Conservation (phyloP, 2,797 vertebrate genomes). For the Eremophila alpestris region DNA sequence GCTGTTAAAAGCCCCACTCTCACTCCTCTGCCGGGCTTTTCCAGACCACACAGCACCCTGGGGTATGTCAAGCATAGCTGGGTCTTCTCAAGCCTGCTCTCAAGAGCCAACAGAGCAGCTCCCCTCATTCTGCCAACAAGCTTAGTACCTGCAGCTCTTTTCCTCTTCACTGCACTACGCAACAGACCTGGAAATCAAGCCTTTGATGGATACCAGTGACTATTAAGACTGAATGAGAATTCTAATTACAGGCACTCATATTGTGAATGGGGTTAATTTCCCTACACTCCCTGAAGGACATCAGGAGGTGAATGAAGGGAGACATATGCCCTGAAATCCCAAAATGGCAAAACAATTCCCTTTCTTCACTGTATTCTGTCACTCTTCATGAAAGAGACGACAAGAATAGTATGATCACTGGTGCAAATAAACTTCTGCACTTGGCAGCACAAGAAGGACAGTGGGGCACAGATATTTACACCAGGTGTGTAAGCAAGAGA, state of each 20-base stretch:
- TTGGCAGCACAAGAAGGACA: fast-evolving
- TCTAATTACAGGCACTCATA: constrained; percentile 70
- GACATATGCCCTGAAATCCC: neutral
- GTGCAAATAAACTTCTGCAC: neutral
- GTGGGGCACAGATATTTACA: neutral
- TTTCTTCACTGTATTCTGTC: neutral
- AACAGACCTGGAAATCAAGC: constrained; percentile 20
- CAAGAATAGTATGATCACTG: neutral
- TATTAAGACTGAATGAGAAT: constrained; percentile 67
- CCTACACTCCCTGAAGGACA: constrained; percentile 48
- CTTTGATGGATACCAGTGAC: constrained; percentile 62
- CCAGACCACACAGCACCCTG: neutral
- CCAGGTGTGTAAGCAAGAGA: neutral
- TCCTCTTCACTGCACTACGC: neutral
- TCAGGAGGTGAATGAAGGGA: constrained; percentile 42
- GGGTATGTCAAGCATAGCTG: neutral
- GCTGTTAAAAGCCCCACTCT: neutral
- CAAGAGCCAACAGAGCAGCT: neutral
- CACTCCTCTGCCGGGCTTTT: neutral
- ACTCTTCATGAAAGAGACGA: neutral
- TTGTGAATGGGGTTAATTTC: constrained; percentile 64
- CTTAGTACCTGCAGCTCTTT: constrained; percentile 6
- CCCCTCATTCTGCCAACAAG: neutral
- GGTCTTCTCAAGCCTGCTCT: neutral
- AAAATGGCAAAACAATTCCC: neutral